A percentile compares a stretch with the other conserved stretches of the same genome.
phyloP scores from a whole-genome alignment of 2,888 invertebrate genomes.

The Trichogramma evanescens region DNA sequence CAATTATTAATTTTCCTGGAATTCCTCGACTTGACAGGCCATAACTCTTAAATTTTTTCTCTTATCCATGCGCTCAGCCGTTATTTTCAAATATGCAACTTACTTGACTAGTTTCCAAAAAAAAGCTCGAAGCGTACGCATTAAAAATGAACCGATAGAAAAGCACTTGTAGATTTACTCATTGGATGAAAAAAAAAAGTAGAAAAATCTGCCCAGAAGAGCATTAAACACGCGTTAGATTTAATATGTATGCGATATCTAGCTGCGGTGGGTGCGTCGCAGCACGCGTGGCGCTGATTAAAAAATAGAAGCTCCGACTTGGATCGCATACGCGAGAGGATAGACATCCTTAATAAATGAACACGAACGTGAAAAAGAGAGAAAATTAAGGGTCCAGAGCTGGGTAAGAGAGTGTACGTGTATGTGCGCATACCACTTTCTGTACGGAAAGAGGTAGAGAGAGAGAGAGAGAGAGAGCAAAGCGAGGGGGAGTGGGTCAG shows the following conservation, averaged over 20 bases:
- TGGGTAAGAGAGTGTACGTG: not conserved
- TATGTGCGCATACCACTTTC: no score
- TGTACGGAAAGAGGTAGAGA: not conserved
- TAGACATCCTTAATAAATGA: not conserved
- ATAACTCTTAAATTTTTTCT: no score
- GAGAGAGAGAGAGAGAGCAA: conserved; percentile 6
- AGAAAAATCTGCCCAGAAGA: no score
- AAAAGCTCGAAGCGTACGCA: not conserved
- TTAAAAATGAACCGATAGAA: no score
- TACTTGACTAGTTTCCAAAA: no score
- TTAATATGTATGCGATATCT: not conserved
- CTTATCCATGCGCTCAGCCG: no score
- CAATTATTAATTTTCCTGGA: no score
- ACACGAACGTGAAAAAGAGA: not conserved
- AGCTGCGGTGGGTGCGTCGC: not conserved
- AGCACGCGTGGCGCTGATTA: not conserved
- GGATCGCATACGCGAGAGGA: not conserved
- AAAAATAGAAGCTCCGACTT: not conserved
- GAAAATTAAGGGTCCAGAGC: not conserved
- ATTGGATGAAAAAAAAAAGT: no score
- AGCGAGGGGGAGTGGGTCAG: not conserved
- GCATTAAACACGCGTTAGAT: not conserved
- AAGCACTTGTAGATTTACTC: no score
- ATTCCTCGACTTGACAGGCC: no score
- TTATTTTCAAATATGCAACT: no score